These are phyloP conservation scores for Ormyrus thymus DNA, from an alignment of 2,888 invertebrate genomes.

Conservation along the genomic window DNA sequence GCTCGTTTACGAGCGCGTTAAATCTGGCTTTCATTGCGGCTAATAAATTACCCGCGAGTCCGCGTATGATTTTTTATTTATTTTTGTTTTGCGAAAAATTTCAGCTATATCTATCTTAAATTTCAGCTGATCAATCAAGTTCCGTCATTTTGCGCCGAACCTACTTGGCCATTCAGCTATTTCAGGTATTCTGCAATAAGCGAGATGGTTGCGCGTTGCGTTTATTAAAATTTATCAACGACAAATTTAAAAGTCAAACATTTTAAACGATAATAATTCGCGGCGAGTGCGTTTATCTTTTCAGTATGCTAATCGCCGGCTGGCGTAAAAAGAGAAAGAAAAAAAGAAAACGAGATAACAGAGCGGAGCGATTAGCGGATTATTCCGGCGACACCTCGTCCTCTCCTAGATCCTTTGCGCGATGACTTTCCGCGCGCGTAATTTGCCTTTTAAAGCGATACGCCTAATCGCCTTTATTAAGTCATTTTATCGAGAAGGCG, in stretches of 20 bases:
- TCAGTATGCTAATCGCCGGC: background rate
- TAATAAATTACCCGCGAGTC: slow-evolving; percentile 11
- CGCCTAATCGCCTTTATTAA: slow-evolving; percentile 51
- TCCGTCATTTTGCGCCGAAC: no score
- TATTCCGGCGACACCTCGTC: slow-evolving; percentile 49
- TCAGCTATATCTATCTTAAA: no score
- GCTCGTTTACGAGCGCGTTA: slow-evolving; percentile 26
- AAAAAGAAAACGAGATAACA: slow-evolving; percentile 31
- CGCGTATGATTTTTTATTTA: no score
- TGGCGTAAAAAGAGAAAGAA: background rate
- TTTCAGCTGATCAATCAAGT: no score
- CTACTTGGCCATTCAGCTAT: no score
- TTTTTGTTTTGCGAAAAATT: no score
- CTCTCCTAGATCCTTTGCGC: slow-evolving; percentile 18
- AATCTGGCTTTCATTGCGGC: slow-evolving; percentile 16
- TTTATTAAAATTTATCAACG: no score
- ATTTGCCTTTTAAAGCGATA: slow-evolving; percentile 45
- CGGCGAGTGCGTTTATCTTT: no score
- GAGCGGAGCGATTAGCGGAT: slow-evolving; percentile 40
- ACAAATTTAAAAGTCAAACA: no score
- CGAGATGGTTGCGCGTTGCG: no score
- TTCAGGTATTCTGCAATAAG: no score
- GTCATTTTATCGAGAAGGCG: slow-evolving; percentile 35
- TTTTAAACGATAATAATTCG: no score
- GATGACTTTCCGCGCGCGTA: slow-evolving; percentile 23